Evolutionary conservation across 2,113 vertebrate species (phyloP).

Genomic region (Hippocampus abdominalis): DNA sequence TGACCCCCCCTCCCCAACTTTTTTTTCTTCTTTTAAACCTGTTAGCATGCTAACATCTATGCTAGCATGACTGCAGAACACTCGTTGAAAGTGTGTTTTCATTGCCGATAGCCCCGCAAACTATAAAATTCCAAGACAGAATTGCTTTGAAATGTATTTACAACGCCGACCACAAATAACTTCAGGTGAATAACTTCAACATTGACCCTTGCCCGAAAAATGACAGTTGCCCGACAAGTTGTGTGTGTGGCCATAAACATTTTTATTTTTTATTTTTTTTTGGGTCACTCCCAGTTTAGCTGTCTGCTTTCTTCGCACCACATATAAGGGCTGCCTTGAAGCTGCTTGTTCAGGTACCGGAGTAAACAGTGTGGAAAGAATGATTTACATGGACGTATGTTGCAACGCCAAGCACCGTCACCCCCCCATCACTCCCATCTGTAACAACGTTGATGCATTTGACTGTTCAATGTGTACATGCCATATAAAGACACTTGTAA

Average conservation of each 20-base stretch:
- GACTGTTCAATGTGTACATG: slow-evolving; percentile 43
- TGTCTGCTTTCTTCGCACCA: slow-evolving; percentile 32
- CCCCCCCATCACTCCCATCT: slow-evolving; percentile 10
- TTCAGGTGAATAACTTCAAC: too few species aligned
- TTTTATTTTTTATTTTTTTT: too few species aligned
- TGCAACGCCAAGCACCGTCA: slow-evolving; percentile 47
- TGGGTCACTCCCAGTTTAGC: slow-evolving; percentile 50
- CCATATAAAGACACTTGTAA: slow-evolving; percentile 46
- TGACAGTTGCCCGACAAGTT: not conserved
- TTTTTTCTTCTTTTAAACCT: not conserved
- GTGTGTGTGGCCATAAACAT: slow-evolving; percentile 16
- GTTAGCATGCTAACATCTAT: not conserved
- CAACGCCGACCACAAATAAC: not conserved
- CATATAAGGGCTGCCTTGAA: slow-evolving; percentile 27
- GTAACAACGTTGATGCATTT: slow-evolving; percentile 36
- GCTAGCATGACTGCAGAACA: not conserved
- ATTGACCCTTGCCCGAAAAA: slow-evolving; percentile 7
- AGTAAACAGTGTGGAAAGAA: slow-evolving; percentile 60
- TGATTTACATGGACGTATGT: slow-evolving; percentile 57
- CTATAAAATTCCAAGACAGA: not conserved
- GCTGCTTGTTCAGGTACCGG: slow-evolving; percentile 50
- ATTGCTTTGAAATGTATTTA: not conserved
- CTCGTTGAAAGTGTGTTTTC: not conserved
- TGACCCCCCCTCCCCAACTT: too few species aligned
- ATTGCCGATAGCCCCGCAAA: not conserved